Base-by-base conservation (phyloP, 2,888 invertebrate genomes). In the Calameuta idolon region DNA sequence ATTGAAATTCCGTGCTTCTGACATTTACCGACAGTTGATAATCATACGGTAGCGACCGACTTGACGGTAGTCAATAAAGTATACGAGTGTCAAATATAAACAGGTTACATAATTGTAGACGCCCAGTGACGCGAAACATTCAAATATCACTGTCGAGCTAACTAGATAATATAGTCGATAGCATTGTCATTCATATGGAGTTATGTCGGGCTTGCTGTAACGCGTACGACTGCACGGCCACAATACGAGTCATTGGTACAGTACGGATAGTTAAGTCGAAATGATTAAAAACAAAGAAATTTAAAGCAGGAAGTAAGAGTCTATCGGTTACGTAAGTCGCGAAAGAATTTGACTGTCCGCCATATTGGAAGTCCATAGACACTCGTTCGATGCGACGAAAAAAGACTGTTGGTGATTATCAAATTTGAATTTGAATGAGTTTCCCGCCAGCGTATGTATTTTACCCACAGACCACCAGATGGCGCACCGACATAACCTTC, bases 91-190 rank as follows among this genome's bases (percentile, higher is more conserved):
- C 55, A 55, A 55, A 55, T 55, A 55, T 55, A 55, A 55, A 9
- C 55, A 55, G 55, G 55, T 55, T 55, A 55, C 55, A 55, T 55
- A 55, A 55, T 55, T 55, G 55, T 55, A 23, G 9, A 55, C 55
- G 55, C 71, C 71, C 71, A 34, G 71, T 71, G 71, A 71, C 31
- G 71, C 71, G 71, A 71, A 71, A 71, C 33, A 71, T 71, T 71
- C 71, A 71, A 71, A 71, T 71, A 31, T 71, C 31, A 23, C 71
- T 31, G 31, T 33, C 71, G 71, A 71, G 71, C 31, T 71, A 71
- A 71, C 71, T 71, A 71, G 71, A 71, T 71, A 71, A 71, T 71
- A 31, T 71, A 71, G 31, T 71, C 71, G 71, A 71, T 71, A 31
- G 71, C 31, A 33, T 71, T 71, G 71, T 71, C 71, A 71, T 71